Base-by-base conservation (phyloP, 64 coral and sea anemone species). In the Dendrophyllia cribrosa region DNA sequence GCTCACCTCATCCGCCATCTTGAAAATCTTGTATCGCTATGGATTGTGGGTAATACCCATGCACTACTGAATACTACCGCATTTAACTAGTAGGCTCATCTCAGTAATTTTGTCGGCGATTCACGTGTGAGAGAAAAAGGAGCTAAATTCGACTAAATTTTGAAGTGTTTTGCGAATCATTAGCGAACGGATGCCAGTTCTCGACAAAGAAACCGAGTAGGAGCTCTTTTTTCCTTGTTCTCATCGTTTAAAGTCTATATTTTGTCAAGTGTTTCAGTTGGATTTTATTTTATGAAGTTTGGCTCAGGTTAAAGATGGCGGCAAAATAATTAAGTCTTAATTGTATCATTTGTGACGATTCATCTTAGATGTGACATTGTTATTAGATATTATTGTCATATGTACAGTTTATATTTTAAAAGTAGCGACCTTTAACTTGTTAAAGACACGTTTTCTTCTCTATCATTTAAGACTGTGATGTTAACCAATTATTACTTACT, bases 1-100 rank as follows among this genome's bases (percentile, higher is more conserved):
- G 26, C 68, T 76, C 51, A 95, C 87, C 53, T 83, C 72, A 66
- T 95, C 93, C 93, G 93, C 93, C 93, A 95, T 95, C 65, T 95
- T 95, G 88, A 26, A 85, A 77, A 22, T 34, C 10, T 62, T 8
- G 6, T 2, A 48, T 55, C 51, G 66, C 89, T 81, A 73, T 19
- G 89, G 48, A 92, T 92, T 86, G 62, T 96, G 89, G 93, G 22
- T 75, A 9, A n/a, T 19, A 44, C 59, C 23, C 79, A 92, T 85
- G 68, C 79, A 53, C 66, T 69, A 4, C 17, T 20, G 4, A 81
- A 80, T 10, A 3, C 26, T 24, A 69, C 75, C 16, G 62, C 83
- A 72, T 25, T 51, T 46, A 15, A 58, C n/a, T 2, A n/a, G 80
- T 21, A 64, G 88, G 73, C 87, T 75, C 34, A 34, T 34, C 34